Evolutionary conservation across 2,113 vertebrate species (phyloP), one percentile per base, ranked within the genome.

Genomic region (Genyomyrus donnyi): DNA sequence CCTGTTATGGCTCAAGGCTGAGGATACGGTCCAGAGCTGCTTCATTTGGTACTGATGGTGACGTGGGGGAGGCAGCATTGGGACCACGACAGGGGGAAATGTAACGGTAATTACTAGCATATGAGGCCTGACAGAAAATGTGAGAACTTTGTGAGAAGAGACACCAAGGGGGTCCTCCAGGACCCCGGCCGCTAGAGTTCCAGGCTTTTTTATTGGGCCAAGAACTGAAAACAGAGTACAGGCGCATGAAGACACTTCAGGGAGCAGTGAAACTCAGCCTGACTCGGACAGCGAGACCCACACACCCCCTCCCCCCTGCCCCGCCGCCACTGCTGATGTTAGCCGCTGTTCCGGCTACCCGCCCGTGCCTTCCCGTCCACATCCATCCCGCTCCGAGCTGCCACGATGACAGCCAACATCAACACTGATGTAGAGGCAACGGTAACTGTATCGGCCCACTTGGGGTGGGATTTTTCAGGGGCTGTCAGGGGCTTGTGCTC

Each of bases 221-320:
- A 42, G 35, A 80, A 42, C 17, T 19, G 74, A 80, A 80, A 39
- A 42, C 74, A 19, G 35, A 80, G 31, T 39, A 11, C 70, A 39
- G 84, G 80, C 31, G 86, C 21, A 50, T 45, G 83, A 46, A 74
- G 52, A 90, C 46, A 39, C 92, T 90, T 93, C 93, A 91, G 93
- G 77, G 94, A 93, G 93, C 77, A 93, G 90, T 91, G 88, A 90
- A 0, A 90, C 80, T 74, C 50, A 56, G 50, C 49, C 87, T 17
- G 49, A 35, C 49, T 70, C 10, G 80, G 86, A 80, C 87, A 53
- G 70, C 74, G 48, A 70, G 85, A 80, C 85, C 88, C 50, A 24
- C 89, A 93, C 91, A 92, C 90, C 90, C 89, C 92, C 91, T 92
- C 91, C 90, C 85, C 84, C 89, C 85, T 74, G 83, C 92, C 88